phyloP scores from a whole-genome alignment of 2,113 vertebrate genomes.

The Varanus komodoensis region DNA sequence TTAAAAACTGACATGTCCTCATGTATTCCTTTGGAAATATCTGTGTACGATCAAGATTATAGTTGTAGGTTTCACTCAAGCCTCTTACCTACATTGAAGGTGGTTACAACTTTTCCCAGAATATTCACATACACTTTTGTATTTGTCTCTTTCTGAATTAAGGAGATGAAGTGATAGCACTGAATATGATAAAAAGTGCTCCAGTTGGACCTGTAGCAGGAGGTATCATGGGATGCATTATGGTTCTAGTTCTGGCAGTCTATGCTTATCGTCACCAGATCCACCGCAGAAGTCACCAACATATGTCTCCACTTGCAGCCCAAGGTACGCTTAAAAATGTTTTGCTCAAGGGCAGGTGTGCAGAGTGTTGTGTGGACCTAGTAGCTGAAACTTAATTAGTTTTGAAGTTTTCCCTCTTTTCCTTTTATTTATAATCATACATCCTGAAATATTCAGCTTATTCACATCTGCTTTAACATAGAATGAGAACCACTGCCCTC shows the following conservation, averaged over 20 bases:
- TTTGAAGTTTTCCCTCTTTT: accelerated
- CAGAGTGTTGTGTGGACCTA: background rate
- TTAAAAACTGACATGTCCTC: background rate
- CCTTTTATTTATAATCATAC: background rate
- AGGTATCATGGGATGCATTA: constrained; percentile 98
- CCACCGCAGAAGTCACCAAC: constrained; percentile 95
- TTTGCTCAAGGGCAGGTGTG: too few species aligned
- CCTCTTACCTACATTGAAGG: background rate
- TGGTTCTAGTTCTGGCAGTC: constrained; percentile 96
- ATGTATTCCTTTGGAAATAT: background rate
- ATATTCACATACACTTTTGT: accelerated
- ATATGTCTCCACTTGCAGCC: constrained; percentile 97
- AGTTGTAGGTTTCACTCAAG: background rate
- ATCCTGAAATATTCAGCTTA: background rate
- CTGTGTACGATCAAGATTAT: background rate
- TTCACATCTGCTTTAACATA: background rate
- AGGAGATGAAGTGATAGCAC: constrained; percentile 94
- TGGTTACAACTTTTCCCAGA: background rate
- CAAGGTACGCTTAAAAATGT: constrained; percentile 82
- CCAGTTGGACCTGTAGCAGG: constrained; percentile 95
- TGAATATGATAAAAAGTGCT: constrained; percentile 98
- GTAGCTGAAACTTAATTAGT: background rate
- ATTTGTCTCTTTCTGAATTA: background rate
- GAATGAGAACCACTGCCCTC: constrained; percentile 65
- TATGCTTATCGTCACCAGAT: constrained; percentile 98